Evolutionary conservation across 2,888 invertebrate genomes (phyloP), one percentile per base, ranked within the genome.

Genomic region (Leucania comma): DNA sequence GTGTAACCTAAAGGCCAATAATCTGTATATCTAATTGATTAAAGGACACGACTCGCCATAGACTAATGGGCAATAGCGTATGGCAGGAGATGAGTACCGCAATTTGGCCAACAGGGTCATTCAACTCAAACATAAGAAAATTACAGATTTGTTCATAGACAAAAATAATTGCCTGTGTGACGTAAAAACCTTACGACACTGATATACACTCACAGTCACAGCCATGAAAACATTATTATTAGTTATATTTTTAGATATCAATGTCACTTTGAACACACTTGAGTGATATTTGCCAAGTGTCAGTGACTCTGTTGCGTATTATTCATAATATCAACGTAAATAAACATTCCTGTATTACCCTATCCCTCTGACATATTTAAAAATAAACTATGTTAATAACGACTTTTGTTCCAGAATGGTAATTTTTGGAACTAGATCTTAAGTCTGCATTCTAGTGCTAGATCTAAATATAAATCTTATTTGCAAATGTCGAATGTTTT

Each of bases 191-290:
- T 68, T 74, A 74, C 72, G 54, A 73, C 58, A 70, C 64, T 78
- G 63, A 71, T 74, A 72, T 75, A 72, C 57, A 72, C 60, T 50
- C 80, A 56, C 46, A 71, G 68, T 50, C 80, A 56, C 46, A 71
- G 68, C 82, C 80, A 80, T 85, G 87, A 85, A 82, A 85, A 83
- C 80, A 80, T 81, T 85, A 81, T 81, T 82, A 81, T 82, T 82
- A 79, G 75, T 74, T 72, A 77, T 90, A 91, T 92, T 90, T 90
- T 88, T 91, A 91, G 88, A 88, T 62, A 81, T 83, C 93, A 93
- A 92, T 93, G 93, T 93, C 92, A 92, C 89, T 89, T 88, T 87
- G 87, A 80, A 71, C 74, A 82, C 90, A 91, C 89, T 89, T 86
- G 86, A 80, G 75, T 79, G 84, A 82, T 87, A 87, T 89, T 88